Conservation (phyloP, 2,797 vertebrate species). For the Sebastes vulpes region DNA sequence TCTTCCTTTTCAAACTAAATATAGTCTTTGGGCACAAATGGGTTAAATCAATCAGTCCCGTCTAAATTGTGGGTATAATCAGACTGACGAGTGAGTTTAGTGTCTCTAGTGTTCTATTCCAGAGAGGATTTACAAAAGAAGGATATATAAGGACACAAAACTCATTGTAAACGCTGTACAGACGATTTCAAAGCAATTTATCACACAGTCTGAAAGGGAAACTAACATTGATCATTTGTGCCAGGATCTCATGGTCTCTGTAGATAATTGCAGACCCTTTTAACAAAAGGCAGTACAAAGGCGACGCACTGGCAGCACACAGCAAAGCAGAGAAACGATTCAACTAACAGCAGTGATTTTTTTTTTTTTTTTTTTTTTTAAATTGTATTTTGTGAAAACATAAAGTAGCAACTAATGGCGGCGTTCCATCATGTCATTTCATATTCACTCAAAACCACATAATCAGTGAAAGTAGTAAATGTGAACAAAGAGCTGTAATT, state of each 20-base stretch:
- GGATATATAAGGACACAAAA: neutral
- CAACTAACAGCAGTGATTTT: constrained; percentile 1
- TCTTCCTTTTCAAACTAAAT: too few relatives aligned
- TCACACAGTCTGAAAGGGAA: constrained; percentile 33
- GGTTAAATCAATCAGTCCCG: too few relatives aligned
- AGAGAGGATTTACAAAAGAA: neutral
- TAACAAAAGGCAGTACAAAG: constrained; percentile 42
- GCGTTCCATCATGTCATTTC: constrained; percentile 14
- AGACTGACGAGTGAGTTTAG: neutral
- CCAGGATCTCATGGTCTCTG: constrained; percentile 21
- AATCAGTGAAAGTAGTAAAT: neutral
- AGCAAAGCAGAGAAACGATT: constrained; percentile 5
- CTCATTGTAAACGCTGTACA: neutral
- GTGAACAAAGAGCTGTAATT: neutral
- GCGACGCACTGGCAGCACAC: neutral
- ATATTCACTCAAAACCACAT: constrained; percentile 7
- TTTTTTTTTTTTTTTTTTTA: constrained; percentile 6
- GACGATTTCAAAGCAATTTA: constrained; percentile 36
- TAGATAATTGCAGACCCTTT: constrained; percentile 44
- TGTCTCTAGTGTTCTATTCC: neutral
- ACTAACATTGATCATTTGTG: constrained; percentile 28
- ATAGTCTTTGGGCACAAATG: too few relatives aligned
- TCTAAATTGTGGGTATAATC: too few relatives aligned
- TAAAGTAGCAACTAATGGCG: neutral
- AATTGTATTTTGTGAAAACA: constrained; percentile 34